Evolutionary conservation across 2,113 vertebrate species (phyloP).

Genomic region (Brienomyrus brachyistius): DNA sequence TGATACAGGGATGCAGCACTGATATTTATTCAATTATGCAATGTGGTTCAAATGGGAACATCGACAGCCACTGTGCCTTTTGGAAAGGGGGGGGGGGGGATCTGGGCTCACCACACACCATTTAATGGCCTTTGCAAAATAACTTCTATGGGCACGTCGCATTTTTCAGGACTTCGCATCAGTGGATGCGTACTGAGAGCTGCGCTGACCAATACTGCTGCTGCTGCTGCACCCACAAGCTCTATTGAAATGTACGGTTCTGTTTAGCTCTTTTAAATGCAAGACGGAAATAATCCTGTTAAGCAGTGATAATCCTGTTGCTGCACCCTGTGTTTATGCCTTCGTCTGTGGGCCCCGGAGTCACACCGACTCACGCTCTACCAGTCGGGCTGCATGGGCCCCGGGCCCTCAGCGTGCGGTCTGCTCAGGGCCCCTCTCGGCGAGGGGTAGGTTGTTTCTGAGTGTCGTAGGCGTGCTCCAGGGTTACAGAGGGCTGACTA

Average conservation of each 20-base stretch:
- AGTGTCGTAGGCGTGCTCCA: background rate
- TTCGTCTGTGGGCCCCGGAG: background rate
- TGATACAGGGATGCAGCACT: constrained; percentile 47
- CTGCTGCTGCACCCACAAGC: background rate
- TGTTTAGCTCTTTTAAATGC: background rate
- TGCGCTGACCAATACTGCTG: background rate
- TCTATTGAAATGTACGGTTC: constrained; percentile 1
- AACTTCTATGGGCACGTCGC: constrained; percentile 30
- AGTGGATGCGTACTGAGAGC: background rate
- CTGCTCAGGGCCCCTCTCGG: background rate
- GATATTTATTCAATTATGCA: constrained; percentile 63
- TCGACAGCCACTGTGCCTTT: constrained; percentile 51
- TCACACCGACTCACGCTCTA: background rate
- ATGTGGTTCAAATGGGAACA: constrained; percentile 41
- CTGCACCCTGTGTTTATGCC: background rate
- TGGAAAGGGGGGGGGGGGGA: constrained; percentile 22
- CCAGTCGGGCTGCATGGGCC: background rate
- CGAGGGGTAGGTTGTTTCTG: background rate
- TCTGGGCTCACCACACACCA: constrained; percentile 32
- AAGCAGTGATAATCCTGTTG: background rate
- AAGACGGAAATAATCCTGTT: background rate
- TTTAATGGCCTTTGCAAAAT: constrained; percentile 11
- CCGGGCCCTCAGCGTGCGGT: background rate
- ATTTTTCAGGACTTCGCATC: constrained; percentile 33
- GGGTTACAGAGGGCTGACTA: background rate